Evolutionary conservation across 1,140 invertebrate genomes (phyloP), one percentile per base, ranked within the genome.

Genomic region (Apis dorsata): DNA sequence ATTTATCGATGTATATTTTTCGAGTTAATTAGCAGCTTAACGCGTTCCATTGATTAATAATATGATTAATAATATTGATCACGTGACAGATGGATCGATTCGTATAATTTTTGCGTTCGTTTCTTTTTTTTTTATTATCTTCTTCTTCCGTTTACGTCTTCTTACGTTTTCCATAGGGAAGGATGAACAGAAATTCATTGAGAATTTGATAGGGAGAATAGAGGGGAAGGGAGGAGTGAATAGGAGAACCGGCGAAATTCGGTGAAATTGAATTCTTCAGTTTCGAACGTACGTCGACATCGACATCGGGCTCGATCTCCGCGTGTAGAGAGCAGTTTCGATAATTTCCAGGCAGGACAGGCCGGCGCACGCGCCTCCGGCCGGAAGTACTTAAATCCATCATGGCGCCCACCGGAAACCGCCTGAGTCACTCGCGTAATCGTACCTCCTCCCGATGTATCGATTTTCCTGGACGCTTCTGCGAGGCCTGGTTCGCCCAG

Each of bases 321-420:
- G 81, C 66, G 78, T 72, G 57, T 84, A 72, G 83, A 86, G 74
- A 87, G 88, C 85, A 89, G 80, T 81, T 83, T 79, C 82, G 85
- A 86, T 87, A 86, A 89, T 88, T 44, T 90, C 84, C 80, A 87
- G 79, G 66, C 70, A 63, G 85, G 84, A 88, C 83, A 87, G 83
- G 69, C 79, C 79, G 87, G 90, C 90, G 90, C 90, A 91, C 90
- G 90, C 91, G 90, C 90, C 90, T 89, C 84, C 83, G 79, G 86
- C 86, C 90, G 91, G 91, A 92, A 91, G 90, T 91, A 91, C 90
- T 92, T 92, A 91, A 92, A 92, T 92, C 91, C 88, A 91, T 92
- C 91, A 92, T 92, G 91, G 91, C 91, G 90, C 88, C 91, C 77
- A 91, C 89, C 91, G 91, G 91, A 92, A 92, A 92, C 90, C 89